These are phyloP conservation scores for Aphelocoma californica DNA, from an alignment of 2,797 vertebrate genomes.

Conservation along the genomic window DNA sequence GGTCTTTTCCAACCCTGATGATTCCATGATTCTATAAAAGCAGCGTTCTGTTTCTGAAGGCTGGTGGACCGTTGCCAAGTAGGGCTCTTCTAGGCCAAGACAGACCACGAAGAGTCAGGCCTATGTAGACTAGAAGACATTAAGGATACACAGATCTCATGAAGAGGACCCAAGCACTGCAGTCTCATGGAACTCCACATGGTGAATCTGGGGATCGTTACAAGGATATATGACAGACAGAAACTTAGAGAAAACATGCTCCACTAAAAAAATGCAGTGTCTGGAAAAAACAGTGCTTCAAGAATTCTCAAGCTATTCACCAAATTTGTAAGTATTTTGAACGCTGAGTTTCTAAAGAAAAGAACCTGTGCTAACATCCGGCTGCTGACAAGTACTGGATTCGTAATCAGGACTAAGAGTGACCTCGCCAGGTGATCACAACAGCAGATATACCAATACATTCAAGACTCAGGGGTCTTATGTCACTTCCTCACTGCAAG, in stretches of 20 bases:
- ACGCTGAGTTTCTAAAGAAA: background rate
- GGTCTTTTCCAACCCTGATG: background rate
- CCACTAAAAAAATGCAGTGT: background rate
- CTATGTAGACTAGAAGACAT: background rate
- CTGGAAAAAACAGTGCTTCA: background rate
- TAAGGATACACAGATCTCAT: background rate
- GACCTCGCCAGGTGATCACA: background rate
- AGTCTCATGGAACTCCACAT: background rate
- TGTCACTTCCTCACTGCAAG: too few relatives aligned
- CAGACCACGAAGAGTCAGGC: background rate
- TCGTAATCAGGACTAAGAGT: background rate
- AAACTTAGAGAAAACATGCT: background rate
- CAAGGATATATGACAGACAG: background rate
- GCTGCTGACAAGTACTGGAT: background rate
- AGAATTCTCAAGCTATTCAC: background rate
- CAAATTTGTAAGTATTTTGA: background rate
- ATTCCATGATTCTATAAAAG: background rate
- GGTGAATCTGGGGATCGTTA: background rate
- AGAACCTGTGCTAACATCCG: background rate
- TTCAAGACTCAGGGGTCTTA: background rate
- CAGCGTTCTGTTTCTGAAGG: background rate
- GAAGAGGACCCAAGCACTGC: background rate
- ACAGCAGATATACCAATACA: background rate
- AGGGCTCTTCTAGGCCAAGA: background rate
- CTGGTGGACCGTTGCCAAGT: rapidly evolving